These are phyloP conservation scores for Empidonax alnorum DNA, from an alignment of 2,113 vertebrate genomes.

Conservation along the genomic window DNA sequence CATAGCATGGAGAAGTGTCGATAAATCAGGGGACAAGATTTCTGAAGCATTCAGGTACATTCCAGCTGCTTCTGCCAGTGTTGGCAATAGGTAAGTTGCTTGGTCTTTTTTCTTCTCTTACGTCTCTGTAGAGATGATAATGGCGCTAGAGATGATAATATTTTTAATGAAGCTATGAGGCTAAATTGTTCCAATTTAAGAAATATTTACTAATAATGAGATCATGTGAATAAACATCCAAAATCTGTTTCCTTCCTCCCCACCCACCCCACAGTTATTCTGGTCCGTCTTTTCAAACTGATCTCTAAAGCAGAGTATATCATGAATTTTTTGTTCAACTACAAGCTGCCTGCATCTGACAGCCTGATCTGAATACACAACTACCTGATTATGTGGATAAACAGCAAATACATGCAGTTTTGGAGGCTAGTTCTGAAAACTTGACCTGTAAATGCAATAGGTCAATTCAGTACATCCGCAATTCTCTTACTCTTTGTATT, in stretches of 20 bases:
- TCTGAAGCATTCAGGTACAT: neutral
- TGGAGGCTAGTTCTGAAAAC: conserved; percentile 10
- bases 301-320: neutral
- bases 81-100: neutral
- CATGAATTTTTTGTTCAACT: neutral
- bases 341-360: neutral
- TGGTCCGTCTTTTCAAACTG: neutral
- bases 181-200: neutral
- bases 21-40: neutral
- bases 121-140: neutral
- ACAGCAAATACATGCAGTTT: conserved; percentile 18
- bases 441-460: conserved; percentile 32
- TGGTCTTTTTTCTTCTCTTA: accelerated
- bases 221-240: neutral
- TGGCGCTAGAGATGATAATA: neutral
- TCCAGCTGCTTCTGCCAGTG: neutral
- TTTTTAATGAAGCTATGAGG: neutral
- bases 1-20: accelerated
- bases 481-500: conserved; percentile 1
- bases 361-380: conserved; percentile 26
- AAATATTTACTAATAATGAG: neutral
- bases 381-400: neutral
- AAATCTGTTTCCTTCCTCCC: accelerated
- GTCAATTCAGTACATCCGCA: neutral
- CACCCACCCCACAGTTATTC: neutral